Evolutionary conservation across 2,797 vertebrate genomes (phyloP).

Genomic region (Apodemus agrarius): DNA sequence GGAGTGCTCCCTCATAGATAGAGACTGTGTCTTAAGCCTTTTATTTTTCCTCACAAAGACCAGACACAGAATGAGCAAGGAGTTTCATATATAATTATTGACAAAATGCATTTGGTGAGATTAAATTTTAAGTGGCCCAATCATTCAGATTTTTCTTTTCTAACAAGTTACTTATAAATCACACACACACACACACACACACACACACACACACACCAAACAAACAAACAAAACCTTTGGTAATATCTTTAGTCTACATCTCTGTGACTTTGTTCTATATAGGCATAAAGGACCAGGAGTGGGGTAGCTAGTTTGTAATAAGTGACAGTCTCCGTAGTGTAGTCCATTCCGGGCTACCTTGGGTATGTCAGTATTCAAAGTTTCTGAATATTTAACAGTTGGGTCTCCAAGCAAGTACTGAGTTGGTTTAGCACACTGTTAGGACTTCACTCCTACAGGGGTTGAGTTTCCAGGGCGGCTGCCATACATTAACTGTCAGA

Average conservation of each 20-base stretch:
- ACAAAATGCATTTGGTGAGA: constrained; percentile 35
- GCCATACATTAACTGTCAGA: constrained; percentile 32
- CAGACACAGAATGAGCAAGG: background rate
- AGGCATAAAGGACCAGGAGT: background rate
- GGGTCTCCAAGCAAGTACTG: constrained; percentile 6
- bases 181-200: background rate
- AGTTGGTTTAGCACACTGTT: background rate
- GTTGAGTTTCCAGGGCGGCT: constrained; percentile 43
- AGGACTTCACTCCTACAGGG: constrained; percentile 6
- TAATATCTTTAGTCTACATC: background rate
- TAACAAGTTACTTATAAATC: constrained; percentile 27
- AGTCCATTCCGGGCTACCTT: background rate
- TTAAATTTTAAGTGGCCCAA: constrained; percentile 21
- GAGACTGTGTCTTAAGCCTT: background rate
- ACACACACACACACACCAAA: background rate
- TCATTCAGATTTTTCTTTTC: constrained; percentile 38
- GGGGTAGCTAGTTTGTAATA: background rate
- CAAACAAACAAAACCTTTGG: background rate
- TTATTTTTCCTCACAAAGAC: constrained; percentile 4
- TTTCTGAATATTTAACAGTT: constrained; percentile 50
- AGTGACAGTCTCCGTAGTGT: constrained; percentile 52
- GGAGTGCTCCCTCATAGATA: background rate
- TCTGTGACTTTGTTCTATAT: background rate
- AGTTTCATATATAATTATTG: constrained; percentile 49
- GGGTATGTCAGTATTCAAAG: constrained; percentile 45